Evolutionary conservation across 2,113 vertebrate genomes (phyloP).

Genomic region (Rhea pennata): DNA sequence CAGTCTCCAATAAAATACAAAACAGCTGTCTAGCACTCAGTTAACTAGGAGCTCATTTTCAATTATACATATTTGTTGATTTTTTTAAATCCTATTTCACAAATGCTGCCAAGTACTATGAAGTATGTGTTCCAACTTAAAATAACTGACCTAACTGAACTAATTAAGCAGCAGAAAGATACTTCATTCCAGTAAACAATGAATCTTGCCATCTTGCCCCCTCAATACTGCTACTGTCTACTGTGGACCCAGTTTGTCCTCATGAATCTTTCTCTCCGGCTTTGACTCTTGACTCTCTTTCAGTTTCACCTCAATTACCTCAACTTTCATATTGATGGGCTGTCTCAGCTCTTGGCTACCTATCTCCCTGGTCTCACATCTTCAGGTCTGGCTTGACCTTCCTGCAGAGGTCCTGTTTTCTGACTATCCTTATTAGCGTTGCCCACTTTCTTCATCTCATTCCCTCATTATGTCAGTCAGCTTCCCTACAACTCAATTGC

Average conservation of each 20-base stretch:
- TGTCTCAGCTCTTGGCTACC: not conserved
- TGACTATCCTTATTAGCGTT: not conserved
- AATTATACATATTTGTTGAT: not conserved
- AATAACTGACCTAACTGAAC: not conserved
- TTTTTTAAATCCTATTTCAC: not conserved
- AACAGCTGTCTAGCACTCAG: not conserved
- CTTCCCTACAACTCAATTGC: not conserved
- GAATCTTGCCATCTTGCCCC: not conserved
- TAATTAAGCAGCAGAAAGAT: not conserved
- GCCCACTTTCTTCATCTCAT: accelerated
- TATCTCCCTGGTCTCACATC: not conserved
- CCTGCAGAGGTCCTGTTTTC: not conserved
- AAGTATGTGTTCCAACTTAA: not conserved
- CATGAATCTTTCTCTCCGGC: not conserved
- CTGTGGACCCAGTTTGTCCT: not conserved
- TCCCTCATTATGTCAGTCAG: not conserved
- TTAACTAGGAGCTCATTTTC: not conserved
- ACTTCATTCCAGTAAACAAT: not conserved
- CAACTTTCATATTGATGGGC: not conserved
- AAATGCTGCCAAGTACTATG: not conserved
- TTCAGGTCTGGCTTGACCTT: not conserved
- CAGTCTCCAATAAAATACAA: not conserved
- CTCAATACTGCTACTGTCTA: not conserved
- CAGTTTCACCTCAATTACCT: not conserved
- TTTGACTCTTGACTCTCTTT: not conserved